Percentiles rank a stretch among this genome's conserved stretches.
These are phyloP conservation scores for Pinctada fucata DNA, from an alignment of 2,888 invertebrate species.

Conservation along the genomic window DNA sequence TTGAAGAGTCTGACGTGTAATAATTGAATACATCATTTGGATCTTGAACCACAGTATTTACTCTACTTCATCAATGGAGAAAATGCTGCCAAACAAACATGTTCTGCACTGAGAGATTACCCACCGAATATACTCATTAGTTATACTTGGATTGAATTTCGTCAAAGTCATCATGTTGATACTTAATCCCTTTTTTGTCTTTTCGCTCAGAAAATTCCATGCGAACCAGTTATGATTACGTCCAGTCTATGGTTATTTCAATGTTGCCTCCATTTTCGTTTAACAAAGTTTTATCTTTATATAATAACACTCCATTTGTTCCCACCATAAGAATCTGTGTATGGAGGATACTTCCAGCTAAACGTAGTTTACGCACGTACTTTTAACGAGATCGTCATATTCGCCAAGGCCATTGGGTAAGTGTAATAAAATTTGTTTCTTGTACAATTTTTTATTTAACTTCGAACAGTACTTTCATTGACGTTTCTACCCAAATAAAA, in stretches of 20 bases:
- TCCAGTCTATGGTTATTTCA: neutral
- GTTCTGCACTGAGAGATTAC: too few relatives aligned
- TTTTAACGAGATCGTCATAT: constrained; percentile 17
- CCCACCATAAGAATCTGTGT: constrained; percentile 1
- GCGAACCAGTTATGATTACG: neutral
- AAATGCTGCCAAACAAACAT: too few relatives aligned
- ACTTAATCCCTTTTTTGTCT: neutral
- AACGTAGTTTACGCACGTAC: neutral
- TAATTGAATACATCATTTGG: too few relatives aligned
- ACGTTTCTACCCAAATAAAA: neutral
- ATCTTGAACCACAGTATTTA: too few relatives aligned
- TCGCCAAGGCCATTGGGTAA: constrained; percentile 4
- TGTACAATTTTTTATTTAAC: constrained; percentile 8
- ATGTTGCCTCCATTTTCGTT: constrained; percentile 13
- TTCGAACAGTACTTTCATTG: constrained; percentile 2
- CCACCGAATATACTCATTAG: neutral
- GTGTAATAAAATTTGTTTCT: neutral
- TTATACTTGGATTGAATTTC: too few relatives aligned
- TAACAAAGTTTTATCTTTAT: constrained; percentile 3
- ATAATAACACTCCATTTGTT: neutral
- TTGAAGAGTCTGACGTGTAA: too few relatives aligned
- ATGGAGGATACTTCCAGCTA: constrained; percentile 5
- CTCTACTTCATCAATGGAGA: too few relatives aligned
- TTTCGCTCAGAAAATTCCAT: neutral
- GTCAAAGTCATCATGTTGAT: too few relatives aligned